Conservation (phyloP, 1,140 invertebrate species). For the Drosophila setifemur region DNA sequence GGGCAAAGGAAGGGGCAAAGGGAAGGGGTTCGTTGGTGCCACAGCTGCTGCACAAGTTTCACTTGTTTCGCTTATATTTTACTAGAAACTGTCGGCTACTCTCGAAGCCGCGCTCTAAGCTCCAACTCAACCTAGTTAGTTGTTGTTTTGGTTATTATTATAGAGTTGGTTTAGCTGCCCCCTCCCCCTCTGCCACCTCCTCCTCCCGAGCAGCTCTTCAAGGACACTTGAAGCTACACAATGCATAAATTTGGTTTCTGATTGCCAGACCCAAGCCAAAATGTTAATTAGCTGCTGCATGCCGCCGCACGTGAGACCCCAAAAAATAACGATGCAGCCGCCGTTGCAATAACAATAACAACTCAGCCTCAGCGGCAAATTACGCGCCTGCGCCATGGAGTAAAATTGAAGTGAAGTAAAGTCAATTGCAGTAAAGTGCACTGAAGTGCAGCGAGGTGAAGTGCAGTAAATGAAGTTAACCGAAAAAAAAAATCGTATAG, state of each 20-base stretch:
- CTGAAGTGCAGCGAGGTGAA: constrained; percentile 27
- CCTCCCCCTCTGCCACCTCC: neutral
- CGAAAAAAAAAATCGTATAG: constrained; percentile 8
- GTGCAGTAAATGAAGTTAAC: constrained; percentile 29
- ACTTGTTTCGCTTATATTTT: constrained; percentile 33
- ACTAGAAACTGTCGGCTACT: constrained; percentile 12
- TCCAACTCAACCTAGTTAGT: constrained; percentile 22
- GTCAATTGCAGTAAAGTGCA: constrained; percentile 29
- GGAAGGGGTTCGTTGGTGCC: constrained; percentile 2
- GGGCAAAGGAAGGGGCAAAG: neutral
- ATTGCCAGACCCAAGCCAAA: constrained; percentile 54
- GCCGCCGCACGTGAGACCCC: constrained; percentile 54
- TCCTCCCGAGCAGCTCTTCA: constrained; percentile 24
- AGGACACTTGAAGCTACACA: constrained; percentile 54
- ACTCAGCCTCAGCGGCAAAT: constrained; percentile 49
- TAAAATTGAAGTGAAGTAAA: constrained; percentile 21
- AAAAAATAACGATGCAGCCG: constrained; percentile 21
- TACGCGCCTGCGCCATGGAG: constrained; percentile 46
- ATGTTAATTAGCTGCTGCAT: constrained; percentile 64
- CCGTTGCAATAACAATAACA: constrained; percentile 28
- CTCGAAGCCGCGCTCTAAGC: neutral
- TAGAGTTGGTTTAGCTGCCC: constrained; percentile 7
- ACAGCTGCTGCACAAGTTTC: constrained; percentile 55
- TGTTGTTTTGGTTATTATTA: neutral
- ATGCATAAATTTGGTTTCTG: constrained; percentile 62